A percentile compares a stretch with the other conserved stretches of the same genome.
phyloP scores from a whole-genome alignment of 2,797 vertebrate genomes.

The Champsocephalus gunnari region DNA sequence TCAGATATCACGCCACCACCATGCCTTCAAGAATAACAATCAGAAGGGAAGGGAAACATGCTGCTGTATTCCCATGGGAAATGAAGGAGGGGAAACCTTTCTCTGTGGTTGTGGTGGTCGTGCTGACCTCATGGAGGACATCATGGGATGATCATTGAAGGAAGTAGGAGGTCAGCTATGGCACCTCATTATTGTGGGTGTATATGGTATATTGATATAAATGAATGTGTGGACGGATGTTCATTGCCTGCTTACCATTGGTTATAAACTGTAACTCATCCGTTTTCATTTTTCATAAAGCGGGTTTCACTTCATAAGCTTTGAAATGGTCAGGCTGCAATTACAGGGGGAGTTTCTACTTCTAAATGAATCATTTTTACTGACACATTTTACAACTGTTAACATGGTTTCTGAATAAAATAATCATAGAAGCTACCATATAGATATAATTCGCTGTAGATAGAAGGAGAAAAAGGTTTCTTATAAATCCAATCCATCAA shows the following conservation, averaged over 20 bases:
- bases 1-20: conserved; percentile 71
- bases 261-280: conserved; percentile 6
- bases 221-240: conserved; percentile 22
- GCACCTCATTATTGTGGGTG: conserved; percentile 57
- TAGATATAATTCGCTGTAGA: conserved; percentile 10
- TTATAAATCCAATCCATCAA: conserved; percentile 2
- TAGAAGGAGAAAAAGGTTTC: conserved; percentile 6
- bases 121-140: conserved; percentile 63
- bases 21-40: conserved; percentile 69
- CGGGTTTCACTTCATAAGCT: conserved; percentile 29
- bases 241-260: conserved; percentile 22
- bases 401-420: conserved; percentile 16
- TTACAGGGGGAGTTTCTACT: background rate
- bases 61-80: conserved; percentile 64
- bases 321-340: conserved; percentile 30
- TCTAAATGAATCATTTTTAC: conserved; percentile 15
- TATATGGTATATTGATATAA: conserved; percentile 47
- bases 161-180: conserved; percentile 56
- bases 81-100: conserved; percentile 33
- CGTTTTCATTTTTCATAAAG: conserved; percentile 16
- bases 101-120: conserved; percentile 56
- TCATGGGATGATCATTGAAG: conserved; percentile 40
- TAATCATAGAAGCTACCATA: conserved; percentile 21
- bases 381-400: conserved; percentile 10
- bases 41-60: conserved; percentile 54